phyloP scores from a whole-genome alignment of 2,888 invertebrate species.

The Hypomecis atomaria region DNA sequence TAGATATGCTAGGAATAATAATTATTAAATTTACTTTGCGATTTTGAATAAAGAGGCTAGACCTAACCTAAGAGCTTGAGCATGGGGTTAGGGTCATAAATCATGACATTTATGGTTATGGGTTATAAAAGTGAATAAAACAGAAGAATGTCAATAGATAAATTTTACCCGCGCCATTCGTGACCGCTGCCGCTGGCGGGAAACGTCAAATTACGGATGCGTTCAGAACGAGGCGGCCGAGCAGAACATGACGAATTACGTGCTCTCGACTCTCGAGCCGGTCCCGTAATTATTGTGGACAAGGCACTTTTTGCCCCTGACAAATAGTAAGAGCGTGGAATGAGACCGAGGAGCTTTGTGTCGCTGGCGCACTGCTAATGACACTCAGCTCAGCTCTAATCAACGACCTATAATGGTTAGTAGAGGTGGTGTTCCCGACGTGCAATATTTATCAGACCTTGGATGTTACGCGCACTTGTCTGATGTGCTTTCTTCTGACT shows the following conservation, averaged over 20 bases:
- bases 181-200: conserved; percentile 71
- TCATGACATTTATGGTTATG: too few species aligned
- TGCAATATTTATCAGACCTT: too few species aligned
- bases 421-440: too few species aligned
- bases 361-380: conserved; percentile 71
- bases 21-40: too few species aligned
- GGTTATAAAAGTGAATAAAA: conserved; percentile 14
- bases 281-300: conserved; percentile 84
- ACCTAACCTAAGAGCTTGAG: too few species aligned
- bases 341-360: conserved; percentile 78
- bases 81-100: too few species aligned
- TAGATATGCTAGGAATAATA: too few species aligned
- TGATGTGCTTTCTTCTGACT: too few species aligned
- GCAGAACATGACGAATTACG: conserved; percentile 84
- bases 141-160: conserved; percentile 37
- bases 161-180: conserved; percentile 68
- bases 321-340: conserved; percentile 82
- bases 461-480: too few species aligned
- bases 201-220: conserved; percentile 82
- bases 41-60: too few species aligned
- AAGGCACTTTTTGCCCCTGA: conserved; percentile 83
- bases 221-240: conserved; percentile 79
- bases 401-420: too few species aligned
- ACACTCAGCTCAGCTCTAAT: conserved; percentile 60
- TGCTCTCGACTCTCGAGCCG: conserved; percentile 78